Evolutionary conservation across 2,113 vertebrate genomes (phyloP), one percentile per base, ranked within the genome.

Genomic region (Corythoichthys haematopterus): DNA sequence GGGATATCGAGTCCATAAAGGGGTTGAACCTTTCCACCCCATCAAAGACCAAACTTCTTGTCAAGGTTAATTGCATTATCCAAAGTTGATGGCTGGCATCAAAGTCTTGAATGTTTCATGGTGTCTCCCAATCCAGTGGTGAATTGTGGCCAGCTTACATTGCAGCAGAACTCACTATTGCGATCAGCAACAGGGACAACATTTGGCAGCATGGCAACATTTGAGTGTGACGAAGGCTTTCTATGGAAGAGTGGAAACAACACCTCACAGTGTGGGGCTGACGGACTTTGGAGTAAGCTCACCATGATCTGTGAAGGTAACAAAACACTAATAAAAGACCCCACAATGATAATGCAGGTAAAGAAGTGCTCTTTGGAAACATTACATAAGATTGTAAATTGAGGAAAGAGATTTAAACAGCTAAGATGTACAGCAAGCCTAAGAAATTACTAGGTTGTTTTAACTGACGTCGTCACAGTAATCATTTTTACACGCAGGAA

Each of bases 1-100:
- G 47, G 96, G 95, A 83, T 95, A 92, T 76, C 75, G 68, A 75
- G 79, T 94, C 56, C 78, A 87, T 72, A 86, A 86, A 0, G 95
- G 94, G 76, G 50, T 64, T 0, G 87, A 14, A 72, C 92, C 91
- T 9, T 96, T 96, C 81, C 86, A 90, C 9, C 91, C 89, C 1
- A 14, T 51, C 60, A 88, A 2, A 36, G 87, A 87, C 6, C 7
- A 0, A 3, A 83, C 88, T 5, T 90, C 65, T 2, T 98, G 96
- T 68, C 83, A 84, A 94, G 93, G 95, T 97, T 71, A 77, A 50
- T 11, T 15, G 9, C 45, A 14, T 12, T 6, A 33, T 35, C 36
- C 20, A n/a, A 52, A 62, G 16, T 64, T n/a, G 74, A 36, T 37
- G 33, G 37, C 38, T 16, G 2, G 11, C 7, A 38, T 59, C 45